phyloP scores from a whole-genome alignment of 2,888 invertebrate genomes.

The Latrodectus elegans region DNA sequence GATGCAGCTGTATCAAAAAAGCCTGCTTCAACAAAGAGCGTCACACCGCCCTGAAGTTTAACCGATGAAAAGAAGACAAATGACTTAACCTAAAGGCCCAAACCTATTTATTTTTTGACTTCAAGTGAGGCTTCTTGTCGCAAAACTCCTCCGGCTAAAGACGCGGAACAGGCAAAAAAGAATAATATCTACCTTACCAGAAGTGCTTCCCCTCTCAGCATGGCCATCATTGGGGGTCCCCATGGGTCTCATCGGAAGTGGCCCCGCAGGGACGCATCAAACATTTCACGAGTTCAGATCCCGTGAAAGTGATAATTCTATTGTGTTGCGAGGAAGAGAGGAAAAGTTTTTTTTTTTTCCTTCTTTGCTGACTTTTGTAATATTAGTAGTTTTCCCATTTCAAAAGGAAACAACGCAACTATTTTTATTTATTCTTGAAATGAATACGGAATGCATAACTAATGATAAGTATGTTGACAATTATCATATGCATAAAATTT shows the following conservation, averaged over 20 bases:
- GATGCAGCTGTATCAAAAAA: not conserved
- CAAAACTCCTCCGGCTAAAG: not conserved
- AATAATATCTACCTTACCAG: conserved; percentile 28
- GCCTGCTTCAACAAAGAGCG: not conserved
- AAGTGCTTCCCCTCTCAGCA: not conserved
- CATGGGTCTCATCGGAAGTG: conserved; percentile 34
- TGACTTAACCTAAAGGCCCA: conserved; percentile 6
- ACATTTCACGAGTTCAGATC: conserved; percentile 39
- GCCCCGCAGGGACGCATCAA: conserved; percentile 45
- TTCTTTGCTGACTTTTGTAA: not conserved
- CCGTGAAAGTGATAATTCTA: conserved; percentile 48
- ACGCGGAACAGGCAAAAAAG: conserved; percentile 8
- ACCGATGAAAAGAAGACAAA: conserved; percentile 32
- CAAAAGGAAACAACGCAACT: not conserved
- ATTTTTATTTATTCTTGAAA: too few relatives aligned
- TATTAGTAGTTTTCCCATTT: not conserved
- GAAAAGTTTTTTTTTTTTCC: conserved; percentile 17
- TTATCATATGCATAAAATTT: too few relatives aligned
- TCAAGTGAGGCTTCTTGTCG: conserved; percentile 15
- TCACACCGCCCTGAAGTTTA: conserved; percentile 21
- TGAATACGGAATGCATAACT: too few relatives aligned
- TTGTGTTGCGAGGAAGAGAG: conserved; percentile 7
- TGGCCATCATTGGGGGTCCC: conserved; percentile 35
- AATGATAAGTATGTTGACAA: too few relatives aligned
- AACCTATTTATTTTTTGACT: conserved; percentile 15